Evolutionary conservation across 2,113 vertebrate genomes (phyloP).

Genomic region (Pachypanchax playfairii): DNA sequence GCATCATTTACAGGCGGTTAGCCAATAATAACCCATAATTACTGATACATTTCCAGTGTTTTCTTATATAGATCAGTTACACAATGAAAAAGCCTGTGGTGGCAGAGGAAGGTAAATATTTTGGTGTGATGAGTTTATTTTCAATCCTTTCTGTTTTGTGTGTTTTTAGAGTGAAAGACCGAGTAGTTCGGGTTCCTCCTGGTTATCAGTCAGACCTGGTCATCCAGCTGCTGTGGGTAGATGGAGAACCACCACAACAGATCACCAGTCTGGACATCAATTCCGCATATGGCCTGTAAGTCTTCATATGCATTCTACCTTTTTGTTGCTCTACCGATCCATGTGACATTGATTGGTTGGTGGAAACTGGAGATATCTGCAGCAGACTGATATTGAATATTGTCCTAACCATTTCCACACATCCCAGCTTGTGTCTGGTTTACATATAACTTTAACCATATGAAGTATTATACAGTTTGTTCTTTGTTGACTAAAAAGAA

Average conservation of each 20-base stretch:
- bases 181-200: slow-evolving; percentile 88
- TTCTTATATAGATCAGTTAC: not conserved
- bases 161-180: slow-evolving; percentile 87
- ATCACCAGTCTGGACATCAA: slow-evolving; percentile 93
- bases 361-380: not conserved
- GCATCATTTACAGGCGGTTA: too few species aligned
- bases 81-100: not conserved
- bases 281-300: slow-evolving; percentile 99
- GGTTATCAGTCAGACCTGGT: slow-evolving; percentile 96
- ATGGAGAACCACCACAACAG: slow-evolving; percentile 94
- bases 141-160: not conserved
- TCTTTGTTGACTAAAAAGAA: not conserved
- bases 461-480: not conserved
- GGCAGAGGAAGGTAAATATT: too few species aligned
- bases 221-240: slow-evolving; percentile 91
- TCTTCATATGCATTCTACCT: slow-evolving; percentile 46
- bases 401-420: not conserved
- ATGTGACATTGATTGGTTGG: not conserved
- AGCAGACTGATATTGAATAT: not conserved
- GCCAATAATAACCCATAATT: too few species aligned
- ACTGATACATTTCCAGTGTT: too few species aligned
- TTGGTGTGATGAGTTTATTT: not conserved
- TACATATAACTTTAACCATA: not conserved
- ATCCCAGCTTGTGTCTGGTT: not conserved
- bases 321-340: not conserved